Base-by-base conservation (phyloP, 2,113 vertebrate species). In the Brachionichthys hirsutus region DNA sequence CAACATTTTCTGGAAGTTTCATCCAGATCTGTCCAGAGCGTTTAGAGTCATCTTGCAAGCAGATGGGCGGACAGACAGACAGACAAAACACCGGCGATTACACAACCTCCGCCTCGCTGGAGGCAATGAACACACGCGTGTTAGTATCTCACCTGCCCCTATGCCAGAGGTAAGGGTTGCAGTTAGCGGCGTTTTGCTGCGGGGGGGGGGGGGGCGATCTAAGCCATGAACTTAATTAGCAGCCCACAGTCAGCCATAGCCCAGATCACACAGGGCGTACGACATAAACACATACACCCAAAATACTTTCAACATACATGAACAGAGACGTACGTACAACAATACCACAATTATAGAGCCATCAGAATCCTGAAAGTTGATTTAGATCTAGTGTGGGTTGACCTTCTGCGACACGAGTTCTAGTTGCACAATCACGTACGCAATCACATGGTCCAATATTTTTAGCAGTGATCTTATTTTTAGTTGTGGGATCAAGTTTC, bases 221-320 rank as follows among this genome's bases (percentile, higher is more conserved):
- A 90, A 56, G 92, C 91, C 91, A 97, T 87, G 86, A 88, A 92
- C 84, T 92, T 93, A 86, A 97, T 96, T 35, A 97, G 92, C 75
- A 99, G 92, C 63, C 94, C 94, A 34, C 97, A 94, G 77, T 94
- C 92, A 70, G 95, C 94, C 96, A 97, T 95, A 53, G 94, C 94
- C 68, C 95, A 96, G 86, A 97, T 92, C 44, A 95, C 94, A 58
- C 94, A 89, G 48, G 94, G 95, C 49, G 47, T 81, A 77, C 68
- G 83, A 85, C 79, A 85, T 85, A 82, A 81, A 77, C 70, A 78
- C 53, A 30, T 76, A 68, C 53, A 78, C 20, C 55, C 49, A 61
- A 40, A 9, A 75, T 44, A 73, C 67, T 6, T 71, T 49, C 62
- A 60, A 77, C 52, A 75, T 30, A 80, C 59, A 77, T 60, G 50